Conservation (phyloP, 2,888 invertebrate genomes). For the Ichneumoninae sp. region DNA sequence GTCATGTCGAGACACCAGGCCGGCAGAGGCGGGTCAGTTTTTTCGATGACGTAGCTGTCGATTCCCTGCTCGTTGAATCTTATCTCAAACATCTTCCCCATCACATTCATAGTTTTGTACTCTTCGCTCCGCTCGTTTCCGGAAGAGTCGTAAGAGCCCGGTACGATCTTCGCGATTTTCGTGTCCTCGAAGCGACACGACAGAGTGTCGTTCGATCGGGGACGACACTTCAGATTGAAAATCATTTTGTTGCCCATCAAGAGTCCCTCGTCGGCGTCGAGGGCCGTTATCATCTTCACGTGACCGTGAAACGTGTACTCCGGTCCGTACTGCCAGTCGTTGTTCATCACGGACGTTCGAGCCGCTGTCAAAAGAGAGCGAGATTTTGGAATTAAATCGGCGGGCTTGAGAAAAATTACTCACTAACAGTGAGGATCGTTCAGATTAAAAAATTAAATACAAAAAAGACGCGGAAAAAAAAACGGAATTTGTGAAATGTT, state of each 20-base stretch:
- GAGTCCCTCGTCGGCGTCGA: conserved; percentile 65
- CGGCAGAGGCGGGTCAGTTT: conserved; percentile 53
- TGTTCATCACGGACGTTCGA: conserved; percentile 61
- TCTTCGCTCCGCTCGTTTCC: conserved; percentile 57
- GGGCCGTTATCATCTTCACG: conserved; percentile 68
- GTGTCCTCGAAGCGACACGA: conserved; percentile 68
- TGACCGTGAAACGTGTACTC: conserved; percentile 70
- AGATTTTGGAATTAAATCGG: neutral
- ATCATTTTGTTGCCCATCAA: conserved; percentile 68
- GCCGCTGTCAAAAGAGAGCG: conserved; percentile 55
- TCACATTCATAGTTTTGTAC: conserved; percentile 61
- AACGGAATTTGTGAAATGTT: neutral
- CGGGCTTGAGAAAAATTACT: neutral
- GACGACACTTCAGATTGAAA: conserved; percentile 69
- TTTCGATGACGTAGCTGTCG: conserved; percentile 67
- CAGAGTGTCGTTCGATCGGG: conserved; percentile 66
- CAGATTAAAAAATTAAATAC: neutral
- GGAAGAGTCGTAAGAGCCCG: conserved; percentile 59
- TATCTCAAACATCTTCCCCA: conserved; percentile 67
- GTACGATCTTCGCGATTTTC: conserved; percentile 65
- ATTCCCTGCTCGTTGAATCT: conserved; percentile 72
- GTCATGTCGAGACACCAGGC: conserved; percentile 70
- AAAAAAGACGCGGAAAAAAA: neutral
- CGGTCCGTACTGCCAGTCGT: conserved; percentile 69
- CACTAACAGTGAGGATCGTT: neutral